Percentiles rank a stretch among this genome's conserved stretches.
Conservation (phyloP, 1,140 invertebrate species). For the Penaeus vannamei region DNA sequence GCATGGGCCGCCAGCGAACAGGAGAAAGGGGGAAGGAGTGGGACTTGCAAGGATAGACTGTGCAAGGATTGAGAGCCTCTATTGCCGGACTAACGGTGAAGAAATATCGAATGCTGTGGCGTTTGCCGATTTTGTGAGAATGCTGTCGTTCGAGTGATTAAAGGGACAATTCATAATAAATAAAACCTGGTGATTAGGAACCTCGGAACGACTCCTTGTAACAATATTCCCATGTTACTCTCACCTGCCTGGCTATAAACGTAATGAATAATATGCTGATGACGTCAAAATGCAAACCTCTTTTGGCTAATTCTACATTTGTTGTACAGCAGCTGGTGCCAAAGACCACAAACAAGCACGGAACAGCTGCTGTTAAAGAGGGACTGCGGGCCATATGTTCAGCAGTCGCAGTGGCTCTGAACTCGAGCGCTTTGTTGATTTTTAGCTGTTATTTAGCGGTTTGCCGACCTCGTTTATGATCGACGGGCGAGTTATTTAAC, state of each 20-base stretch:
- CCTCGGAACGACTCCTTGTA: constrained; percentile 7
- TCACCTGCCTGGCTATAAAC: constrained; percentile 39
- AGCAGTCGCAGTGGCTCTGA: not conserved
- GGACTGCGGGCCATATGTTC: constrained; percentile 28
- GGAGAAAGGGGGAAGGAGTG: not conserved
- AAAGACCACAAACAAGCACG: constrained; percentile 35
- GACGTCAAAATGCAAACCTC: constrained; percentile 30
- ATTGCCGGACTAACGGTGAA: too few relatives aligned
- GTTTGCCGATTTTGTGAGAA: too few relatives aligned
- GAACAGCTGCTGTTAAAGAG: constrained; percentile 40
- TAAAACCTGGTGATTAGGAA: constrained; percentile 1
- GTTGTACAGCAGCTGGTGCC: constrained; percentile 32
- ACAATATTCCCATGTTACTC: constrained; percentile 18
- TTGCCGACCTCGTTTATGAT: not conserved
- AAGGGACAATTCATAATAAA: too few relatives aligned
- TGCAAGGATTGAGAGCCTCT: too few relatives aligned
- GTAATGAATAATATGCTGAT: constrained; percentile 36
- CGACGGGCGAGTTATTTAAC: not conserved
- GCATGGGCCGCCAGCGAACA: not conserved
- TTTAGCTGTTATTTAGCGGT: not conserved
- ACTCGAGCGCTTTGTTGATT: not conserved
- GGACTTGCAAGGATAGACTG: not conserved
- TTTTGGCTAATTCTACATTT: constrained; percentile 36
- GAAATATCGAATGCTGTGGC: too few relatives aligned
- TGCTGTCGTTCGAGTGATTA: too few relatives aligned